These are phyloP conservation scores for Catharus fuscescens DNA, from an alignment of 2,113 vertebrate species.

Conservation along the genomic window DNA sequence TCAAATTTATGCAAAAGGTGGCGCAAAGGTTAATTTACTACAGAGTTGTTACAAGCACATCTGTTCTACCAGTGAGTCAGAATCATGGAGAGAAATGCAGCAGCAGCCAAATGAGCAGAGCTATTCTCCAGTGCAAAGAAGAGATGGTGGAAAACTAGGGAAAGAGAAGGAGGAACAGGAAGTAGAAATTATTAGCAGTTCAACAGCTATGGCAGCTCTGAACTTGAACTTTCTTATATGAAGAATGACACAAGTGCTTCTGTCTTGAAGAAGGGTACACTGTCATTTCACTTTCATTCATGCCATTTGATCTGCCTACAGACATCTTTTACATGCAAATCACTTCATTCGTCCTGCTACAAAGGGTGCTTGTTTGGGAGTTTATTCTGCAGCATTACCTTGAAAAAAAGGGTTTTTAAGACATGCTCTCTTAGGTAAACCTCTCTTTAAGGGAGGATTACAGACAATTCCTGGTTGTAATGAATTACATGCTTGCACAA, in stretches of 20 bases:
- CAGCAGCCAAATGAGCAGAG: not conserved
- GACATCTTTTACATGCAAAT: not conserved
- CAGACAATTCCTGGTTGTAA: not conserved
- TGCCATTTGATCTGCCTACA: not conserved
- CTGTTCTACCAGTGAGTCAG: not conserved
- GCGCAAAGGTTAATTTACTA: not conserved
- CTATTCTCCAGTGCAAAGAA: not conserved
- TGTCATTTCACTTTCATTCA: not conserved
- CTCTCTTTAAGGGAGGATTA: not conserved
- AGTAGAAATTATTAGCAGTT: not conserved
- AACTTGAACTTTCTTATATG: not conserved
- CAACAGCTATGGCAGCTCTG: not conserved
- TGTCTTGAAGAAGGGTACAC: not conserved
- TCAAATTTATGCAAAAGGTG: not conserved
- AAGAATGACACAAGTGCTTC: not conserved
- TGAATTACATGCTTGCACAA: not conserved
- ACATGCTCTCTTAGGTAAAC: not conserved
- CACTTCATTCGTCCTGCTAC: not conserved
- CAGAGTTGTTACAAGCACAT: not conserved
- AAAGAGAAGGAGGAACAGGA: not conserved
- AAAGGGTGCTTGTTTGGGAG: not conserved
- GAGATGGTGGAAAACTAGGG: not conserved
- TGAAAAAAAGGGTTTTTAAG: not conserved
- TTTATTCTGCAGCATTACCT: not conserved
- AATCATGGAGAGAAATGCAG: not conserved